Conservation (phyloP, 2,797 vertebrate genomes). For the Hozukius guyotensis region DNA sequence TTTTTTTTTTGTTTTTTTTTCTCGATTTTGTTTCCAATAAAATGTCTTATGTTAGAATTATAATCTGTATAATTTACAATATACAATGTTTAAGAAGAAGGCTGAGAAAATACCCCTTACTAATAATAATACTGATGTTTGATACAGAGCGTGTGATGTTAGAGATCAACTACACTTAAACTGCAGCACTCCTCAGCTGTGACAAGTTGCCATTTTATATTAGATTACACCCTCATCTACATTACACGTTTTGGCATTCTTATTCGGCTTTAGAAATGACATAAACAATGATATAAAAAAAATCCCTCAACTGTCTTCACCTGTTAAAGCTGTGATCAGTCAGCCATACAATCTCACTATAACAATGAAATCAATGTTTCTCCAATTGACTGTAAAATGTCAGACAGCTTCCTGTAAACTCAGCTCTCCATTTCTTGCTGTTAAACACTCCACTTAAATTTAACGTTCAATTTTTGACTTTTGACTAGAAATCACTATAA, state of each 20-base stretch:
- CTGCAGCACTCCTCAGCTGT: slow-evolving; percentile 86
- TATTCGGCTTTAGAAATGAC: slow-evolving; percentile 63
- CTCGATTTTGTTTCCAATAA: slow-evolving; percentile 84
- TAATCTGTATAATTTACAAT: slow-evolving; percentile 98
- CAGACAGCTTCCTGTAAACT: slow-evolving; percentile 25
- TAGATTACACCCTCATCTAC: slow-evolving; percentile 90
- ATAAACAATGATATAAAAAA: slow-evolving; percentile 36
- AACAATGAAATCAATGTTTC: slow-evolving; percentile 19
- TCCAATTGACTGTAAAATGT: slow-evolving; percentile 31
- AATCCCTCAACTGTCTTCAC: slow-evolving; percentile 21
- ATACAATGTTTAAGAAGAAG: slow-evolving; percentile 97
- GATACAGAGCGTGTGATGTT: slow-evolving; percentile 89
- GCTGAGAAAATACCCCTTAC: slow-evolving; percentile 94
- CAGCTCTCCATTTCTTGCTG: slow-evolving; percentile 15
- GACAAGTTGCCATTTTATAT: slow-evolving; percentile 88
- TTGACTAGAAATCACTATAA: background rate
- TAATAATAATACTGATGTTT: slow-evolving; percentile 97
- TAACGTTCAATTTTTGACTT: background rate
- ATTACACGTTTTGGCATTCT: slow-evolving; percentile 82
- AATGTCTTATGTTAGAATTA: slow-evolving; percentile 95
- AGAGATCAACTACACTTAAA: slow-evolving; percentile 87
- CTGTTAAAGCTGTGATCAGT: slow-evolving; percentile 58
- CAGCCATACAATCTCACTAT: background rate
- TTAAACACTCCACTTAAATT: slow-evolving; percentile 7
- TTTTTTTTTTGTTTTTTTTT: slow-evolving; percentile 83